Evolutionary conservation across 1,140 invertebrate species (phyloP), one percentile per base, ranked within the genome.

Genomic region (Metaphire vulgaris): DNA sequence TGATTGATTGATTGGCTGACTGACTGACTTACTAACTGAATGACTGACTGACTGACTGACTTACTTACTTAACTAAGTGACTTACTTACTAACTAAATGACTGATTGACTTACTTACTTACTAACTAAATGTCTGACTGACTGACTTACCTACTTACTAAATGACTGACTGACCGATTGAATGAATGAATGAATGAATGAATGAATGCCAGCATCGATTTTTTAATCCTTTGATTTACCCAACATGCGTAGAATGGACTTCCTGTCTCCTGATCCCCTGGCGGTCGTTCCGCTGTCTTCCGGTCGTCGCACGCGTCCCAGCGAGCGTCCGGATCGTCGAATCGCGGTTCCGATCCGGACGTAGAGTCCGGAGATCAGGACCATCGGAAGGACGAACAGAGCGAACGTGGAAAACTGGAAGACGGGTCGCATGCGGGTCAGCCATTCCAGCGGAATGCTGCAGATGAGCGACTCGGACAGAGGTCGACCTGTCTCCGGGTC

Each of bases 321-420:
- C 41, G 76, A 67, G 21, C 79, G 31, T 32, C 78, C 79, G 31
- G 81, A 79, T 70, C 75, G 77, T 16, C 76, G 73, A 6, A 87
- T 79, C 0, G 85, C 80, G 0, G 86, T 69, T 2, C 84, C 86
- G 66, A 88, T 88, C 67, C 83, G 69, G 26, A 85, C 80, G 74
- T 88, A 87, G 16, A 88, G 79, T 12, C 83, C 79, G 30, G 83
- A 81, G 68, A 88, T 87, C 15, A 87, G 74, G 12, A 78, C 79
- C 83, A 88, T 85, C 26, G 87, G 87, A 32, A 86, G 77, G 21
- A 87, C 78, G 79, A 88, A 88, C 78, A 88, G 86, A 6, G 85
- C 79, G 77, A 87, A 84, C n/a, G 86, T 83, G 1, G 87, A 87
- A 69, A 85, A 70, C 75, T 85, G 83, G 71, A 86, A 85, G 72